Evolutionary conservation across 23 tunicate species (phyloP).

Genomic region (Ciona savignyi): DNA sequence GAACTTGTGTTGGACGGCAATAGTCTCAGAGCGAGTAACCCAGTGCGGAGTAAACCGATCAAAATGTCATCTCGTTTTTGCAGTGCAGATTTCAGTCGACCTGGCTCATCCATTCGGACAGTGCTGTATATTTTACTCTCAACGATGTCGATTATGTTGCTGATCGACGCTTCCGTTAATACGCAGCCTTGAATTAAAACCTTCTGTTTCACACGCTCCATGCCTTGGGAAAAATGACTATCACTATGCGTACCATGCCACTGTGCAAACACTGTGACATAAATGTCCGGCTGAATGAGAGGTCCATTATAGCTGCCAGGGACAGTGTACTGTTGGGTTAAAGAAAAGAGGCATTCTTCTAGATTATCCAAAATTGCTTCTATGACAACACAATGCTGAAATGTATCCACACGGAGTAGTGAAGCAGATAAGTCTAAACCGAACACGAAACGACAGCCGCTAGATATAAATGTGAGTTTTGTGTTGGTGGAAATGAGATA

Average conservation of each 20-base stretch:
- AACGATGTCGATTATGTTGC: conserved; percentile 13
- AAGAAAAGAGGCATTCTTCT: conserved; percentile 47
- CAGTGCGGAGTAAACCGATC: conserved; percentile 61
- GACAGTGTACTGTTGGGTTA: conserved; percentile 23
- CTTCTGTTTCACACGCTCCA: conserved; percentile 28
- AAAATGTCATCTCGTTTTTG: conserved; percentile 42
- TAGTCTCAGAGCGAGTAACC: conserved; percentile 51
- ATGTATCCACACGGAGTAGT: conserved; percentile 45
- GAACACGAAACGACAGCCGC: conserved; percentile 70
- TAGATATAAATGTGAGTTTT: conserved; percentile 52
- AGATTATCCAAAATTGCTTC: conserved; percentile 48
- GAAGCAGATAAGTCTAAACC: conserved; percentile 79
- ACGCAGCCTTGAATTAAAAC: conserved; percentile 70
- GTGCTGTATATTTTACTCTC: conserved; percentile 24
- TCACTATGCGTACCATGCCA: conserved; percentile 24
- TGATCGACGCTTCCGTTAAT: conserved; percentile 18
- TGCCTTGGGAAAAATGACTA: neutral
- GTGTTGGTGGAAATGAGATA: conserved; percentile 22
- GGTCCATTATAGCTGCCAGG: neutral
- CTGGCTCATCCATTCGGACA: neutral
- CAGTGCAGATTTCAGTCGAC: neutral
- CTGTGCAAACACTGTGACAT: conserved; percentile 77
- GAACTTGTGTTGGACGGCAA: conserved; percentile 71
- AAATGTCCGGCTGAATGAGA: conserved; percentile 43
- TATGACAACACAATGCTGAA: conserved; percentile 34